These are phyloP conservation scores for Drosophila tsacasi DNA, from an alignment of 1,140 invertebrate species.

Conservation along the genomic window DNA sequence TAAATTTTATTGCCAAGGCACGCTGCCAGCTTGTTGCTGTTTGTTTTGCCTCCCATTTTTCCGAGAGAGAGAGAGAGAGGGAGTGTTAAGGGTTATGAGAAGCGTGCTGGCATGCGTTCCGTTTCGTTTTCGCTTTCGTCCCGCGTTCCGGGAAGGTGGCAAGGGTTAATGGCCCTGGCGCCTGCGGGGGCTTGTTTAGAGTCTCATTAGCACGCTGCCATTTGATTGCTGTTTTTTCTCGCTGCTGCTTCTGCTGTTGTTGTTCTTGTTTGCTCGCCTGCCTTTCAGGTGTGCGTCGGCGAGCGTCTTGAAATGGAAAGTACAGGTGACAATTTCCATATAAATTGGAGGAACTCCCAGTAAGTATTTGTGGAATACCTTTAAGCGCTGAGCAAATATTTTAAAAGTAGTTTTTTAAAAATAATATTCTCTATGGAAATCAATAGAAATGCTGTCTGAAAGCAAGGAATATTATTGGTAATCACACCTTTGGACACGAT, in stretches of 20 bases:
- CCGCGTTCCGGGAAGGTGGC: background rate
- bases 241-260: background rate
- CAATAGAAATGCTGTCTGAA: background rate
- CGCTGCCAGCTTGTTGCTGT: constrained; percentile 61
- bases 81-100: constrained; percentile 38
- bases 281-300: constrained; percentile 11
- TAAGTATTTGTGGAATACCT: background rate
- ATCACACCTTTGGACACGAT: too few relatives aligned
- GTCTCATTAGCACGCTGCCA: constrained; percentile 72
- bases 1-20: constrained; percentile 70
- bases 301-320: constrained; percentile 5
- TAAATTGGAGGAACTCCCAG: background rate
- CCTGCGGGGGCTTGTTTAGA: constrained; percentile 66
- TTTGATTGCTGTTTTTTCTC: constrained; percentile 25
- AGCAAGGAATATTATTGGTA: background rate
- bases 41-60: constrained; percentile 29
- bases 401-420: background rate
- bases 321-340: constrained; percentile 24
- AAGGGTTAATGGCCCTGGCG: constrained; percentile 30
- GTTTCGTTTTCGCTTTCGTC: constrained; percentile 6
- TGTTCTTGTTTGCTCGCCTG: background rate
- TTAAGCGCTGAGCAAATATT: background rate
- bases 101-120: constrained; percentile 44
- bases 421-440: background rate
- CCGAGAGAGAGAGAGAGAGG: background rate